Conservation (phyloP, 1,140 invertebrate genomes). For the Zaprionus davidi region DNA sequence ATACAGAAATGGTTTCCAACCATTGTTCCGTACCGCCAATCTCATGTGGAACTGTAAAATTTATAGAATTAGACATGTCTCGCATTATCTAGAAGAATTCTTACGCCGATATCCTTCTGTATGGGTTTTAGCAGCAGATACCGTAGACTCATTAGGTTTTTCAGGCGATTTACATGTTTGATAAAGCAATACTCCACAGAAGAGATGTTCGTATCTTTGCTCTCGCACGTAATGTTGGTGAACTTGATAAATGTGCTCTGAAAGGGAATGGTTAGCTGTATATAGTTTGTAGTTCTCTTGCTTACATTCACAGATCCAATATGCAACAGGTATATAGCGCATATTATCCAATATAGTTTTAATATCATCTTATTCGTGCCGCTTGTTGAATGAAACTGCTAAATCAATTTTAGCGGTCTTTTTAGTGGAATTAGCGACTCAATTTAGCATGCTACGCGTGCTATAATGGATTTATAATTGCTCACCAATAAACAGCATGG, state of each 20-base stretch:
- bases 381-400: background rate
- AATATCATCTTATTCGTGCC: background rate
- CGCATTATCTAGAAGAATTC: background rate
- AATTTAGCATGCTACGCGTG: background rate
- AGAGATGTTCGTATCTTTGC: constrained; percentile 7
- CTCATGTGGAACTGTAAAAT: constrained; percentile 7
- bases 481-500: background rate
- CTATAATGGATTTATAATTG: constrained; percentile 13
- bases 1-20: constrained; percentile 51
- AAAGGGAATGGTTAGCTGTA: background rate
- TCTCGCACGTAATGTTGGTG: constrained; percentile 47
- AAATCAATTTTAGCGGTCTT: background rate
- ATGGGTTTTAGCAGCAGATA: constrained; percentile 20
- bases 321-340: background rate
- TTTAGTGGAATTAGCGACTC: background rate
- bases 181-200: constrained; percentile 37
- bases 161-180: background rate
- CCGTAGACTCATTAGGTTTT: constrained; percentile 26
- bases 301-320: background rate
- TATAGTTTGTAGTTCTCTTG: background rate
- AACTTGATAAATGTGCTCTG: constrained; percentile 24
- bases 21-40: constrained; percentile 28
- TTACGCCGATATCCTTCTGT: constrained; percentile 35
- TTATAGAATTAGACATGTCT: background rate
- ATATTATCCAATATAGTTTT: background rate